Conservation (phyloP, 2,888 invertebrate species). For the Stegana nigrithorax region DNA sequence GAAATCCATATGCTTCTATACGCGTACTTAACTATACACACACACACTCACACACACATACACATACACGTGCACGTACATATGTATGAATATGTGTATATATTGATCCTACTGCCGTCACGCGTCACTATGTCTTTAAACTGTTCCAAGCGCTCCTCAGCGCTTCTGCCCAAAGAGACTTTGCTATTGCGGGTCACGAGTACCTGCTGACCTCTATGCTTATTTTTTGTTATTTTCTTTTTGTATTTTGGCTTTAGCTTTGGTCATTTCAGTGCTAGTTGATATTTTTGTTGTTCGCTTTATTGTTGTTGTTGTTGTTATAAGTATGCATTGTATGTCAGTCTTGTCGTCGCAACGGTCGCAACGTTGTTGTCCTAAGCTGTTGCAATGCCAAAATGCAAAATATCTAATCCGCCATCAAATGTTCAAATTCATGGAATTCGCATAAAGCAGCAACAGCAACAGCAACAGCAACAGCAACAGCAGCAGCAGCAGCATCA, state of each 20-base stretch:
- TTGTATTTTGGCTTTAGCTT: too few relatives aligned
- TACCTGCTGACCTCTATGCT: constrained; percentile 55
- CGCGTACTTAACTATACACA: too few relatives aligned
- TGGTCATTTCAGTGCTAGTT: not conserved
- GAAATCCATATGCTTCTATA: too few relatives aligned
- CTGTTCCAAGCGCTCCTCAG: too few relatives aligned
- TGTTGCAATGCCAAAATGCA: constrained; percentile 49
- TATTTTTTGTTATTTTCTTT: constrained; percentile 28
- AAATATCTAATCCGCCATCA: constrained; percentile 58
- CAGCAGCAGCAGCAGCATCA: too few relatives aligned
- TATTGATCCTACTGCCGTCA: too few relatives aligned
- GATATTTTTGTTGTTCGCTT: not conserved
- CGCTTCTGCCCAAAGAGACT: too few relatives aligned
- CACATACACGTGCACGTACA: too few relatives aligned
- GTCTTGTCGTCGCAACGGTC: constrained; percentile 25
- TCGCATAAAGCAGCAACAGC: constrained; percentile 41
- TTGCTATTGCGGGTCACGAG: constrained; percentile 57
- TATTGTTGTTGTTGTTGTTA: constrained; percentile 7
- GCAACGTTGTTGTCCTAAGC: constrained; percentile 17
- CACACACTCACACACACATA: too few relatives aligned
- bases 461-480: constrained; percentile 30
- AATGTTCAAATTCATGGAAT: constrained; percentile 62
- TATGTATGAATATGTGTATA: not conserved
- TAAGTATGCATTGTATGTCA: constrained; percentile 48
- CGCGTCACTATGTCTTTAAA: too few relatives aligned